Percentiles rank a stretch among this genome's conserved stretches.
Evolutionary conservation across 2,888 invertebrate species (phyloP).

Genomic region (Lasius fuliginosus): DNA sequence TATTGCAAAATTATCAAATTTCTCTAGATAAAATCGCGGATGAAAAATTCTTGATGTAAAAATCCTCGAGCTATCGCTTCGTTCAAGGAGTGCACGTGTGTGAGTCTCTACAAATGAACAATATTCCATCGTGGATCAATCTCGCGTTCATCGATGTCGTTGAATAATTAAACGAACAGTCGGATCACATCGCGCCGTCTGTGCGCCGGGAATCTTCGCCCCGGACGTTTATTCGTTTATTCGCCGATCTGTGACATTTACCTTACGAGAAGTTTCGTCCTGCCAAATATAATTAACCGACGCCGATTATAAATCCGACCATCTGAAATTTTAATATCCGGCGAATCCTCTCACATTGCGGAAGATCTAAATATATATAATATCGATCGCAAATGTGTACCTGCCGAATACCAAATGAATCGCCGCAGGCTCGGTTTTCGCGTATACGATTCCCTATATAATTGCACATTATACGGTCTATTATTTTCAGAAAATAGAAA

Average conservation of each 20-base stretch:
- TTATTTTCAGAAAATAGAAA: neutral
- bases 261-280: slow-evolving; percentile 31
- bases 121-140: slow-evolving; percentile 53
- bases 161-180: slow-evolving; percentile 71
- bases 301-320: slow-evolving; percentile 64
- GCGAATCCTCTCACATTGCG: slow-evolving; percentile 9
- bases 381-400: slow-evolving; percentile 44
- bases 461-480: slow-evolving; percentile 17
- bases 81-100: slow-evolving; percentile 4
- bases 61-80: slow-evolving; percentile 3
- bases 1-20: neutral
- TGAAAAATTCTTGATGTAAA: neutral
- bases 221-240: slow-evolving; percentile 37
- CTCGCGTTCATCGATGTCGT: slow-evolving; percentile 53
- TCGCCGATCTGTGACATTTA: slow-evolving; percentile 41
- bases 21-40: neutral
- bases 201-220: slow-evolving; percentile 39
- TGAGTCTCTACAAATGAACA: slow-evolving; percentile 30
- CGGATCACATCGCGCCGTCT: slow-evolving; percentile 20
- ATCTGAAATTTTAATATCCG: slow-evolving; percentile 71
- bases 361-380: slow-evolving; percentile 30
- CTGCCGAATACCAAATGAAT: slow-evolving; percentile 25
- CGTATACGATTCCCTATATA: neutral
- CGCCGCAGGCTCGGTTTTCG: slow-evolving; percentile 10
- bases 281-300: slow-evolving; percentile 56